Evolutionary conservation across 2,113 vertebrate genomes (phyloP).

Genomic region (Aspiorhynchus laticeps): DNA sequence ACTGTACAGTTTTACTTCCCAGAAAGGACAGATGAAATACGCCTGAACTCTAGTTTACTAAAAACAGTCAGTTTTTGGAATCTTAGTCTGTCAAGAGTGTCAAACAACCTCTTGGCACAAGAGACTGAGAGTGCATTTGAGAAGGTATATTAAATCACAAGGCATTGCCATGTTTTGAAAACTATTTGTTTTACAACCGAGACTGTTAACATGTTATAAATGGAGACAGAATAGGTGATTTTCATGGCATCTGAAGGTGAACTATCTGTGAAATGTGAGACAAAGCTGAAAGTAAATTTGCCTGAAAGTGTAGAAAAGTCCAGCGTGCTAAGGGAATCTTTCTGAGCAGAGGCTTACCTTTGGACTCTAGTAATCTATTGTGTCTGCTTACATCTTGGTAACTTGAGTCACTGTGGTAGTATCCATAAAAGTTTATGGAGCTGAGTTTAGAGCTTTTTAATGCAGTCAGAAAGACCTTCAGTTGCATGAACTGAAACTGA

Average conservation of each 20-base stretch:
- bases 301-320: background rate
- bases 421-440: conserved; percentile 37
- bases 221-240: background rate
- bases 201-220: background rate
- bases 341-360: background rate
- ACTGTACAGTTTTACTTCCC: background rate
- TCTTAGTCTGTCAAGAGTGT: background rate
- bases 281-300: background rate
- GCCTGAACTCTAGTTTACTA: background rate
- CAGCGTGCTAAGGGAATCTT: background rate
- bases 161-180: background rate
- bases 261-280: background rate
- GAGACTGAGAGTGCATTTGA: background rate
- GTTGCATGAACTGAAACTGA: background rate
- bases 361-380: conserved; percentile 23
- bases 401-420: background rate
- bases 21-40: background rate
- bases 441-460: background rate
- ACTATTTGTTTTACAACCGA: background rate
- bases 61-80: background rate
- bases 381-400: background rate
- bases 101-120: background rate
- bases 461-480: background rate
- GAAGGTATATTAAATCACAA: background rate
- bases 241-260: background rate